A percentile compares a stretch with the other conserved stretches of the same genome.
Evolutionary conservation across 2,888 invertebrate species (phyloP).

Genomic region (Cheilosia pagana): DNA sequence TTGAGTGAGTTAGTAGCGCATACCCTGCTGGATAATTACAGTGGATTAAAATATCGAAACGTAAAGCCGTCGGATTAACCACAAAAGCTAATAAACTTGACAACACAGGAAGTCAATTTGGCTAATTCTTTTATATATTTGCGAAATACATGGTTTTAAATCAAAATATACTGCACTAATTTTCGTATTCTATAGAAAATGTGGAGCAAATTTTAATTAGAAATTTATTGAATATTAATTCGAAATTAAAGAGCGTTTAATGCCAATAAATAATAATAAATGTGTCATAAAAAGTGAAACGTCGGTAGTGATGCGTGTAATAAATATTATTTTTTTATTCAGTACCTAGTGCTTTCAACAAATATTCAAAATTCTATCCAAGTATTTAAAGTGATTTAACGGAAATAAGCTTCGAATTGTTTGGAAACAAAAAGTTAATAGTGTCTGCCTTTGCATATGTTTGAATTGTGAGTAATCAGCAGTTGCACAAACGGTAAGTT

Average conservation of each 20-base stretch:
- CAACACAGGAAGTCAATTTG: constrained; percentile 61
- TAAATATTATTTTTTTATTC: constrained; percentile 9
- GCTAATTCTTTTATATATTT: constrained; percentile 56
- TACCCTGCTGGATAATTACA: constrained; percentile 63
- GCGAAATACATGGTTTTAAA: constrained; percentile 49
- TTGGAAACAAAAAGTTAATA: not conserved
- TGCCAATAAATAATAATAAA: constrained; percentile 12
- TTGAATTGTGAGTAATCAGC: constrained; percentile 29
- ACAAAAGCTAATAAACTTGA: constrained; percentile 67
- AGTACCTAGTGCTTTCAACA: constrained; percentile 24
- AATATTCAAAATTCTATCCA: constrained; percentile 11
- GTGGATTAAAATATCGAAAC: constrained; percentile 69
- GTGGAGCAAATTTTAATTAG: constrained; percentile 16
- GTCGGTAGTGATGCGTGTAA: constrained; percentile 35
- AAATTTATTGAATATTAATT: constrained; percentile 23
- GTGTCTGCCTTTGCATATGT: constrained; percentile 8
- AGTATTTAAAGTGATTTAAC: not conserved
- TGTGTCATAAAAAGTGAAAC: constrained; percentile 7
- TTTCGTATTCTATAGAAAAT: constrained; percentile 10
- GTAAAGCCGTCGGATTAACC: constrained; percentile 67
- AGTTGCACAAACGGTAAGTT: constrained; percentile 47
- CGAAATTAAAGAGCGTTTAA: constrained; percentile 20
- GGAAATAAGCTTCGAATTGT: not conserved
- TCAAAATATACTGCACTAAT: constrained; percentile 27
- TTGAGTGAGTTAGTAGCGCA: constrained; percentile 63